Evolutionary conservation across 2,888 invertebrate genomes (phyloP).

Genomic region (Hydropsyche betteni): DNA sequence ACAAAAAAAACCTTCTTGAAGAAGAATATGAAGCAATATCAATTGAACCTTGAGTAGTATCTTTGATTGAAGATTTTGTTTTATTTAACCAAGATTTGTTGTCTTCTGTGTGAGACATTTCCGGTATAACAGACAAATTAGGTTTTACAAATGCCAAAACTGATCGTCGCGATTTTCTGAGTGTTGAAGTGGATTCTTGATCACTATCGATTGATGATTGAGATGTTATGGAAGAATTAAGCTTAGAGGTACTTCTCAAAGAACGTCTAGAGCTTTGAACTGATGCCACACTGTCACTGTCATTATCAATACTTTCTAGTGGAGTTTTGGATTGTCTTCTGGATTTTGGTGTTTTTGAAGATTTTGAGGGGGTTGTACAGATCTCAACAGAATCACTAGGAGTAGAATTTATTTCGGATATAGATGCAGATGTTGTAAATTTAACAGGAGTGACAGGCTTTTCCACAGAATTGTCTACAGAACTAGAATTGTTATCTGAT

Average conservation of each 20-base stretch:
- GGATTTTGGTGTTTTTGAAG: too few relatives aligned
- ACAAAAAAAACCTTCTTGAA: constrained; percentile 57
- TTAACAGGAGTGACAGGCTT: not conserved
- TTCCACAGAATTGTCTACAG: not conserved
- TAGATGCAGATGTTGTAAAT: too few relatives aligned
- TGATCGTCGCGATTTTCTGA: constrained; percentile 58
- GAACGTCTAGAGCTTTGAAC: constrained; percentile 42
- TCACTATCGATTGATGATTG: constrained; percentile 41
- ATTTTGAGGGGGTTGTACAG: too few relatives aligned
- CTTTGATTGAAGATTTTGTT: constrained; percentile 53
- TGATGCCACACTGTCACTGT: constrained; percentile 41
- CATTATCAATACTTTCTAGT: constrained; percentile 8
- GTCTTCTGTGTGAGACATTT: constrained; percentile 54
- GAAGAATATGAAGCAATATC: constrained; percentile 57
- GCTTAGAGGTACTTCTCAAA: constrained; percentile 29
- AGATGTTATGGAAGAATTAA: constrained; percentile 40
- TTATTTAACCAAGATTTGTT: constrained; percentile 53
- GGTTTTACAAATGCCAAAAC: constrained; percentile 57
- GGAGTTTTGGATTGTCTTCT: constrained; percentile 54
- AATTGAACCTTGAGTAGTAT: constrained; percentile 6
- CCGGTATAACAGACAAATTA: constrained; percentile 63
- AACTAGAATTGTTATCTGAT: too few relatives aligned
- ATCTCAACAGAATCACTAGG: too few relatives aligned
- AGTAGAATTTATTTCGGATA: too few relatives aligned
- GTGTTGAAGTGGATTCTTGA: constrained; percentile 14